Evolutionary conservation across 1,140 invertebrate species (phyloP).

Genomic region (Drosophila orosa): DNA sequence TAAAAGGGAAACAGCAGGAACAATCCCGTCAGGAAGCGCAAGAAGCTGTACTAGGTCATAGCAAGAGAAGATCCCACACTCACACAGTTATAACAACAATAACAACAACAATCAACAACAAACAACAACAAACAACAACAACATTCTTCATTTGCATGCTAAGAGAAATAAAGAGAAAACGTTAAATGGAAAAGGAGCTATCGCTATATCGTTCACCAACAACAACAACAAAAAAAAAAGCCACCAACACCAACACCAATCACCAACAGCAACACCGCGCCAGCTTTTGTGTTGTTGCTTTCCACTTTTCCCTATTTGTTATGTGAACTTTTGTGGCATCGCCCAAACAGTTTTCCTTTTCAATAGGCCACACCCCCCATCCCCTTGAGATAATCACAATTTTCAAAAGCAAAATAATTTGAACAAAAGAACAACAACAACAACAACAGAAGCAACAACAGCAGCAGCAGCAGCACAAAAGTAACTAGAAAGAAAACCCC

Average conservation of each 20-base stretch:
- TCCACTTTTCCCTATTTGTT: slow-evolving; percentile 1
- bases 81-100: slow-evolving; percentile 8
- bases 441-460: neutral
- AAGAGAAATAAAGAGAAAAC: slow-evolving; percentile 57
- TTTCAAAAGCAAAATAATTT: slow-evolving; percentile 12
- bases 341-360: slow-evolving; percentile 16
- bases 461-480: slow-evolving; percentile 5
- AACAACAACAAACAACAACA: slow-evolving; percentile 26
- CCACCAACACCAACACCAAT: neutral
- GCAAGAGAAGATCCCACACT: slow-evolving; percentile 10
- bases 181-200: slow-evolving; percentile 20
- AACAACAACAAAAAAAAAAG: slow-evolving; percentile 1
- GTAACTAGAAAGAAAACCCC: slow-evolving; percentile 21
- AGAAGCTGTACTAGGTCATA: slow-evolving; percentile 38
- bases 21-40: neutral
- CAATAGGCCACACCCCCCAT: neutral
- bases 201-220: neutral
- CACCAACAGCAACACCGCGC: neutral
- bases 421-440: slow-evolving; percentile 10
- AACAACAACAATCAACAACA: slow-evolving; percentile 20
- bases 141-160: slow-evolving; percentile 53
- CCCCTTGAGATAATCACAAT: slow-evolving; percentile 12
- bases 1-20: neutral
- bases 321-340: slow-evolving; percentile 15
- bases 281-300: slow-evolving; percentile 20